Base-by-base conservation (phyloP, 2,113 vertebrate species). In the Sander lucioperca region DNA sequence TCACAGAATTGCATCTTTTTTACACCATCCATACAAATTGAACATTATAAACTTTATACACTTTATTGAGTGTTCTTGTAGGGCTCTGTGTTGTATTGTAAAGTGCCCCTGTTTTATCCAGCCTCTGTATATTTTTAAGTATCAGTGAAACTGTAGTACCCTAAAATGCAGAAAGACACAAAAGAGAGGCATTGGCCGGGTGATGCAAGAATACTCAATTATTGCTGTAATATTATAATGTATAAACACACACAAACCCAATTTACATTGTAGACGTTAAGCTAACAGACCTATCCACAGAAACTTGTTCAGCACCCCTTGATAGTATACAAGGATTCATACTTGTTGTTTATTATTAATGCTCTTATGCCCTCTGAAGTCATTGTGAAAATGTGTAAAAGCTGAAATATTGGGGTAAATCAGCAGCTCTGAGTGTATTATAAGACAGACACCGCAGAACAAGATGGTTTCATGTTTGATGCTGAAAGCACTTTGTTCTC, bases 401-500 rank as follows among this genome's bases (percentile, higher is more conserved):
- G 74, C 53, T n/a, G 21, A 84, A 50, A 74, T 53, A 19, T 19
- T 53, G 0, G 18, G 0, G 9, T 74, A 21, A 75, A 83, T 54
- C 47, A 36, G 27, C 13, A 27, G 39, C 63, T 33, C 23, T 13
- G 39, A 77, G 36, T 15, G 21, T 53, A 43, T 69, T 59, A 54
- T 30, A 54, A 71, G 27, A 39, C 47, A 33, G 63, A 77, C 71
- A 84, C 61, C 27, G 36, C 4, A 33, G 67, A 80, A 62, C 74
- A 68, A 25, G 48, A 70, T 15, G 33, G 71, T 68, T 71, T 74
- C 7, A 36, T 84, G 78, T 89, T 69, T 84, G 74, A 84, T 74
- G 69, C 1, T 65, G 77, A 74, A 76, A 87, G 71, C 83, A 58
- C 78, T 89, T 72, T 80, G 67, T 80, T 74, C 80, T 82, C 39